Base-by-base conservation (phyloP, 2,113 vertebrate genomes). In the Coptodon rendalli region DNA sequence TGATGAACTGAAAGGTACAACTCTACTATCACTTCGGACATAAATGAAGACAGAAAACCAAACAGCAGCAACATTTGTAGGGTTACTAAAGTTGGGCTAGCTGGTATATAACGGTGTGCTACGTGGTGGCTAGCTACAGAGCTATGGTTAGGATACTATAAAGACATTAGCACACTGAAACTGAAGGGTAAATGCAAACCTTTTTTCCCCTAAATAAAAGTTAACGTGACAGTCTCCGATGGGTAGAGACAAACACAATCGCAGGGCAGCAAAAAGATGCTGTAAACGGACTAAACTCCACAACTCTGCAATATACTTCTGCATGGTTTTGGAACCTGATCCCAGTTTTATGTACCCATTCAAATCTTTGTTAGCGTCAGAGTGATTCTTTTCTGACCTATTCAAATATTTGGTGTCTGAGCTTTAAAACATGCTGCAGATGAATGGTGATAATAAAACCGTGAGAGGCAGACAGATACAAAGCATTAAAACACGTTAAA, bases 141-240 rank as follows among this genome's bases (percentile, higher is more conserved):
- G 61, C 61, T 68, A 22, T 68, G 34, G 34, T 66, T 66, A 38
- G 61, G 34, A 66, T 66, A 66, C 34, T 66, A 66, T 66, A 38
- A 66, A 66, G 61, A 3, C 34, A 66, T 66, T 66, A 66, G 34
- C 63, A 68, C 63, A 68, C 10, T 68, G 34, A 38, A 19, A 22
- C 63, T 8, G 61, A 68, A 68, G 19, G 34, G 34, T 38, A 11
- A 68, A 38, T 4, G 34, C 34, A 13, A 68, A 22, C 34, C 63
- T 68, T 38, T 66, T 38, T 68, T 2, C 6, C 34, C 1, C 34
- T 38, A 38, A 38, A 2, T 68, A 38, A 66, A 5, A 66, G 34
- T 66, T 66, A 38, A 5, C 0, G 10, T n/a, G 34, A 38, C 19
- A 38, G 34, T 0, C 19, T 36, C 31, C 2, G 10, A 12, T 38